Base-by-base conservation (phyloP, 2,888 invertebrate genomes). In the Caenorhabditis zanzibari region DNA sequence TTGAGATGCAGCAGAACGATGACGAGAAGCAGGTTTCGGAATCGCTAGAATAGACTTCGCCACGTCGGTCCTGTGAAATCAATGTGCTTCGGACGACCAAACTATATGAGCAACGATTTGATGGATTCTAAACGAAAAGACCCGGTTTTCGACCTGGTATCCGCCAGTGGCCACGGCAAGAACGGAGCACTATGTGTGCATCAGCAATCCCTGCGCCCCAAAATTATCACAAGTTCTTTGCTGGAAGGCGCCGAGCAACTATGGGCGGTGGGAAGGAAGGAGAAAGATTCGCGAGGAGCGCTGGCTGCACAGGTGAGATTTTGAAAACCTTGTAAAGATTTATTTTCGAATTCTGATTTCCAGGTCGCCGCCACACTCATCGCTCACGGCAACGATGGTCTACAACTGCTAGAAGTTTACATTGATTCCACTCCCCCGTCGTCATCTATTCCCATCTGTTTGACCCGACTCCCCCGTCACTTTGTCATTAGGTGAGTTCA, bases 31-130 rank as follows among this genome's bases (percentile, higher is more conserved):
- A 69, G 16, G 38, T 84, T 7, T 16, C 47, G 6, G 85, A 82
- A 49, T 68, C 58, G 10, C 64, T 86, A 63, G 35, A 82, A 32
- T 61, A 63, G 81, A n/a, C 81, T 91, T 24, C 22, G 63, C 22
- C 98, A 98, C 94, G 96, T 98, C 89, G 98, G 97, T 0, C 98
- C 99, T 0, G 97, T 98, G 93, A 97, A 97, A 1, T 96, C 96
- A 92, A 95, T 97, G 91, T 96, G 96, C 0, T 95, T 98, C 94
- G 98, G 98, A 0, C 97, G 97, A 93, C 96, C 97, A 0, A 84
- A 81, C 26, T 73, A 84, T 56, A 61, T 89, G 32, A 86, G 85
- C 49, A 59, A 63, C 7, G 81, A 76, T 7, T 68, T 90, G 44
- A 58, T 56, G 7, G 77, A 81, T 10, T 75, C 73, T 9, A 61